These are phyloP conservation scores for Jordanella pulchra DNA, from an alignment of 2,797 vertebrate species.

Conservation along the genomic window DNA sequence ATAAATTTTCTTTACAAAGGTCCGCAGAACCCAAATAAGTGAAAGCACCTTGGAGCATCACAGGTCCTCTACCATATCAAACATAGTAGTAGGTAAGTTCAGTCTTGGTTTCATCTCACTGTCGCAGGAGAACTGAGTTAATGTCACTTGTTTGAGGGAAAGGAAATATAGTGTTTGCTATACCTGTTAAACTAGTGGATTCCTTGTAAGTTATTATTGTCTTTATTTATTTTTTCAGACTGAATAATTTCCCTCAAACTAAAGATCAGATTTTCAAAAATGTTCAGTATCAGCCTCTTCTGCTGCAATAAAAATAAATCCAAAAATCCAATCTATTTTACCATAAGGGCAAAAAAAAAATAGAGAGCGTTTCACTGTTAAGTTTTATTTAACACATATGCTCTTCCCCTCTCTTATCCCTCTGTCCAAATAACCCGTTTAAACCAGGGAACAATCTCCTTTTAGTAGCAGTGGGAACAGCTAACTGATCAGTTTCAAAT, in stretches of 20 bases:
- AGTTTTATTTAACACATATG: constrained; percentile 26
- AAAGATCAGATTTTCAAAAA: no score
- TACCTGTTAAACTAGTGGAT: not conserved
- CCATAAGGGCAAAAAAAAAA: not conserved
- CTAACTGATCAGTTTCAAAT: no score
- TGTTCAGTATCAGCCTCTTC: not conserved
- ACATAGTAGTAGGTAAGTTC: not conserved
- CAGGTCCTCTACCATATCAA: not conserved
- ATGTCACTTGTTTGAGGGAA: not conserved
- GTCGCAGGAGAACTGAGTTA: not conserved
- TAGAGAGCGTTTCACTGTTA: not conserved
- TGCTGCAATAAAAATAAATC: not conserved
- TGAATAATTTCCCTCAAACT: not conserved
- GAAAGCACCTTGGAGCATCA: not conserved
- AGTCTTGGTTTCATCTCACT: not conserved
- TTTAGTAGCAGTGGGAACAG: no score
- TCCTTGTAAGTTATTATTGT: not conserved
- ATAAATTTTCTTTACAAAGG: not conserved
- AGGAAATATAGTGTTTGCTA: not conserved
- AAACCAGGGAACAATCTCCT: no score
- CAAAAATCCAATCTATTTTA: not conserved
- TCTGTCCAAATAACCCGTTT: constrained; percentile 42
- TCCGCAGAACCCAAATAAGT: not conserved
- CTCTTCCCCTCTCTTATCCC: constrained; percentile 5
- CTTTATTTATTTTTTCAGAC: not conserved